A percentile compares a stretch with the other conserved stretches of the same genome.
These are phyloP conservation scores for Tylochromis polylepis DNA, from an alignment of 2,113 vertebrate genomes.

Conservation along the genomic window DNA sequence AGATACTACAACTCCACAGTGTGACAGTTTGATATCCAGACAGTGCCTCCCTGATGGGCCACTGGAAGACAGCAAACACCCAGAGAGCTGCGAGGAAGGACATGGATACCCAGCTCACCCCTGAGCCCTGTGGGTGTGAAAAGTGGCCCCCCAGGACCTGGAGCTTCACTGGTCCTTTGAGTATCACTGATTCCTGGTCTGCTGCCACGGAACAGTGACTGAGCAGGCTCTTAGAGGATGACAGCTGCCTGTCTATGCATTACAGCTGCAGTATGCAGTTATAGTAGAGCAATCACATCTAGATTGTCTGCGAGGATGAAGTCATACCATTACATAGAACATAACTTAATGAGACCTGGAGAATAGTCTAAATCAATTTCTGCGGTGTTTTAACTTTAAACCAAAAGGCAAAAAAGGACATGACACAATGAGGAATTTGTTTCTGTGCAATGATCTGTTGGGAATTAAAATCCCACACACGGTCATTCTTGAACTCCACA, in stretches of 20 bases:
- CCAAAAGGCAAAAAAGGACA: background rate
- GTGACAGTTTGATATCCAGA: constrained; percentile 32
- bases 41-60: constrained; percentile 26
- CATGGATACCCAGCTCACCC: constrained; percentile 8
- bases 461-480: background rate
- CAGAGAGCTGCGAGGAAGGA: background rate
- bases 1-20: constrained; percentile 21
- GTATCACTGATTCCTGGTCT: background rate
- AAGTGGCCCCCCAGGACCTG: constrained; percentile 12
- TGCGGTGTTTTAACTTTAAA: background rate
- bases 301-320: background rate
- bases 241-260: background rate
- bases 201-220: background rate
- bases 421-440: background rate
- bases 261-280: background rate
- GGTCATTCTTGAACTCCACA: background rate
- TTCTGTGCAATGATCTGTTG: background rate
- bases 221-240: background rate
- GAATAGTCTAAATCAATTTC: background rate
- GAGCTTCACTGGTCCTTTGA: constrained; percentile 25
- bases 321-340: background rate
- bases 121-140: constrained; percentile 6
- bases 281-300: background rate
- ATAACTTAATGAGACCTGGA: background rate
- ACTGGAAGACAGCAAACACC: constrained; percentile 41